Evolutionary conservation across 2,888 invertebrate species (phyloP), one percentile per base, ranked within the genome.

Genomic region (Tineola bisselliella): DNA sequence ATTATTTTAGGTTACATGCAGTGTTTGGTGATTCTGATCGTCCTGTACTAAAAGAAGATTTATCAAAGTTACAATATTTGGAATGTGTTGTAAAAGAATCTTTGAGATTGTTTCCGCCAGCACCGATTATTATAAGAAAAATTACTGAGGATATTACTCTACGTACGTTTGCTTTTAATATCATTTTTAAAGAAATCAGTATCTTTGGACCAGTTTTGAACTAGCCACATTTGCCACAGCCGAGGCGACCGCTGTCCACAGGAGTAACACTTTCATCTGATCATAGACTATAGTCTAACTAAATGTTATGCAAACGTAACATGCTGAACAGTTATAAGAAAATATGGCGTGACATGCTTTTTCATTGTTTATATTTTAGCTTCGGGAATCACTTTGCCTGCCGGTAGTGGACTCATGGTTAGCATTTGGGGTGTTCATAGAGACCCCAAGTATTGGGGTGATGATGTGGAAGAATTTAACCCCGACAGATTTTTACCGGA

Each of bases 401-500:
- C 77, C 25, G 89, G 88, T 10, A 81, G 81, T 0, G 81, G 84
- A 0, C 73, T 82, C 0, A 87, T 76, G n/a, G 70, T 88, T 5
- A 80, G 80, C 18, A 81, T 88, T 15, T 84, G 87, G 76, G 82
- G 82, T 13, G 69, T 72, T 6, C 91, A 91, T 65, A 72, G 89
- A n/a, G 88, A 90, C 66, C 83, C 87, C 11, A 78, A 84, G 62
- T 84, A 88, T 67, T 91, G 89, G 88, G 89, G 89, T 65, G 87
- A 89, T 0, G 82, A 91, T 61, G 90, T 90, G 0, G 88, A 89
- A 17, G 77, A 78, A 54, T 91, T 91, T 66, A 87, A 91, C 67
- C 91, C 91, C 0, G 90, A 91, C 65, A 72, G 91, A 61, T 91
- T 91, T 69, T 67, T 88, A 48, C 88, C 89, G 0, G 90, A 91